Conservation (phyloP, 1,140 invertebrate species). For the Goniozus legneri region DNA sequence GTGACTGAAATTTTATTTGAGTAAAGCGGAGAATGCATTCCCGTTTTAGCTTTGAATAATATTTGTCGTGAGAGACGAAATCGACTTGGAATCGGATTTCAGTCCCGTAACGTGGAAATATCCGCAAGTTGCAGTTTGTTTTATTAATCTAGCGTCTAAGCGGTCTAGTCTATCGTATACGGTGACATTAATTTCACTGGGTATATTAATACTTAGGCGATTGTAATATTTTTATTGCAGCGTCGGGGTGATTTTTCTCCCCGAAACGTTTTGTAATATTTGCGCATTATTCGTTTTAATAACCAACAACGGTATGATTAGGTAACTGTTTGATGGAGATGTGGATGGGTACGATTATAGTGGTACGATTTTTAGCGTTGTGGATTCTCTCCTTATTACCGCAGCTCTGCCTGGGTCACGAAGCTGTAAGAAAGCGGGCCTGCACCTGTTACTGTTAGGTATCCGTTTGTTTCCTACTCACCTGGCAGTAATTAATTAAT, state of each 20-base stretch:
- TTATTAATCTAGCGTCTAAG: conserved; percentile 27
- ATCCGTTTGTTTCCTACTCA: conserved; percentile 29
- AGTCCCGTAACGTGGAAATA: conserved; percentile 7
- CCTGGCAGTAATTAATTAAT: conserved; percentile 36
- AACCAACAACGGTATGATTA: no score
- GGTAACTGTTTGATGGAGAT: no score
- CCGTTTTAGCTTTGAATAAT: no score
- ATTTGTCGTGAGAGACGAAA: no score
- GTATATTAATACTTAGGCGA: conserved; percentile 16
- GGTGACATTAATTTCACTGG: neutral
- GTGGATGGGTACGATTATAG: no score
- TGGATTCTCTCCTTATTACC: conserved; percentile 28
- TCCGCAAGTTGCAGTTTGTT: neutral
- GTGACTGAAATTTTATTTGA: no score
- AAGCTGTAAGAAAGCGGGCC: conserved; percentile 45
- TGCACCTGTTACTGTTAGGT: conserved; percentile 51
- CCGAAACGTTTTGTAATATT: conserved; percentile 16
- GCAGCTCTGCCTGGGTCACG: conserved; percentile 23
- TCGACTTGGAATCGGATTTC: no score
- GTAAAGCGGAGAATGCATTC: no score
- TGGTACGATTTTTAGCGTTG: no score
- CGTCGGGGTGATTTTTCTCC: neutral
- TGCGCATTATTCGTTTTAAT: no score
- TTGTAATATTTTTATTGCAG: conserved; percentile 14
- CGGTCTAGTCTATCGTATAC: conserved; percentile 1